Base-by-base conservation (phyloP, 2,888 invertebrate species). In the Melitaea athalia region DNA sequence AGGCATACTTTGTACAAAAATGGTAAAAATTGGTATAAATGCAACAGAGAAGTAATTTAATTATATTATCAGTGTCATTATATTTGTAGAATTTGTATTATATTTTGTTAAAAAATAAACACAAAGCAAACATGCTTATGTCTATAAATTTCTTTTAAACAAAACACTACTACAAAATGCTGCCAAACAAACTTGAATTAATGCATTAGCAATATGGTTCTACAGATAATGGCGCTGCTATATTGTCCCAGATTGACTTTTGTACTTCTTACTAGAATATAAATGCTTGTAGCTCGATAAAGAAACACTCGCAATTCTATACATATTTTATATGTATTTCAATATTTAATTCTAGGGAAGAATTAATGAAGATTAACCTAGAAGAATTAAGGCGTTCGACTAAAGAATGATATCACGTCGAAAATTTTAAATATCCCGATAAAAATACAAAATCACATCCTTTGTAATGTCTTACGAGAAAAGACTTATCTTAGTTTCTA, bases 211-310 rank as follows among this genome's bases (percentile, higher is more conserved):
- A 4, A 45, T 12, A 10, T 53, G 7, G 24, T 63, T 43, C 8
- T 43, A 31, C 14, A 52, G 5, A 52, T 10, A 17, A 52, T 14
- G 31, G 14, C 7, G 14, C 14, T 31, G 33, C 53, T 1, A 31
- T 53, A 53, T 53, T 53, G 53, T 43, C 43, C 17, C 43, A 17
- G 17, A 59, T 59, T 43, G 43, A 42, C 24, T 59, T 64, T 64
- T 65, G 64, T 65, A 59, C 59, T 65, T 52, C 50, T 15, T 49
- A 65, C 42, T 64, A 42, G 50, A 52, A 43, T 31, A n/a, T 43
- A 49, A 49, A 14, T 49, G 14, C 47, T n/a, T 49, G 14, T 49
- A 14, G n/a, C 38, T 7, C 38, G n/a, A 45, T 0, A 14, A 45
- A 45, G 0, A 45, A 45, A 45, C 8, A 45, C 14, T 45, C 11